Evolutionary conservation across 2,113 vertebrate species (phyloP), one percentile per base, ranked within the genome.

Genomic region (Pseudonaja textilis): DNA sequence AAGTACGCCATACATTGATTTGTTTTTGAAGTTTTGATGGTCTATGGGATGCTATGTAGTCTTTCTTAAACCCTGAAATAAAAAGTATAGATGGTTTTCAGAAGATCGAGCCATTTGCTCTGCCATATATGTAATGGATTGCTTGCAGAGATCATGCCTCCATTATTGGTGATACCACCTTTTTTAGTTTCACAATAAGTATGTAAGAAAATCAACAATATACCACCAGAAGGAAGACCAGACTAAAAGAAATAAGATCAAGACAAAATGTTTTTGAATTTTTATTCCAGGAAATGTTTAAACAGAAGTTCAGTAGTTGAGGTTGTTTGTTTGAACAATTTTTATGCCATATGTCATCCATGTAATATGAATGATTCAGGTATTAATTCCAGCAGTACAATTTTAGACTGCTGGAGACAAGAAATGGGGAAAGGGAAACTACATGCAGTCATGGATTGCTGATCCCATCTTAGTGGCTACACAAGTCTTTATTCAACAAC

Each of bases 1-100:
- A 97, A 64, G 56, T 91, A 87, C 93, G 85, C 52, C 94, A 97
- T 90, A 6, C 93, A 95, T 94, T 89, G 95, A 96, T 96, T 96
- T 1, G 0, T 88, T 96, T 91, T 87, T 25, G 93, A 90, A 95
- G 87, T 42, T 95, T 45, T 95, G 89, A 90, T 90, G 81, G 56
- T 92, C 64, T 92, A 93, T 87, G 95, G 93, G 93, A 52, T 95
- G 94, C 94, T 95, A 57, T 94, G 94, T 89, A 93, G 96, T 94
- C 92, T 96, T 90, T 93, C 0, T 26, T 90, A 95, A 94, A 94
- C 93, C 94, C 61, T 95, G 69, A 95, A 92, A 97, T 95, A 94
- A 97, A 97, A 93, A 97, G 96, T 95, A 87, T 14, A 95, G 95
- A 96, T 95, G 97, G 90, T 89, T 95, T 96, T 93, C 93, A 92